Evolutionary conservation across 2,888 invertebrate genomes (phyloP), one percentile per base, ranked within the genome.

Genomic region (Scaptomyza caliginosa): DNA sequence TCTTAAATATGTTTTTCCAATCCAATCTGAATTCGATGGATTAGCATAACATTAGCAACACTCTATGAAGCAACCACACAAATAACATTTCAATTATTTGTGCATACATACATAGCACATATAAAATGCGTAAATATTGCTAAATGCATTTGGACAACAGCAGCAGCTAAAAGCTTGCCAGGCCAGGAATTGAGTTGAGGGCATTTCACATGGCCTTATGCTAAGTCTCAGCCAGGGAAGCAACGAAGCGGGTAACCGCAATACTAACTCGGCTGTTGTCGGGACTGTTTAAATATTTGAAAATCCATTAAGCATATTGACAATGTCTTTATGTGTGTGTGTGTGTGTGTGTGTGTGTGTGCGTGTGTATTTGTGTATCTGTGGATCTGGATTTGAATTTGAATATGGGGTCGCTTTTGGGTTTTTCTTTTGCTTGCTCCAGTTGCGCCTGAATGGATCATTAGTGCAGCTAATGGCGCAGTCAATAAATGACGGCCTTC

Each of bases 271-370:
- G 51, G 43, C 56, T 63, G 52, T 52, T 68, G 54, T 77, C 54
- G 56, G 48, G 57, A 49, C 78, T 86, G 81, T 82, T 77, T 86
- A 84, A 84, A 84, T 84, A 84, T 84, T 86, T 84, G 87, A 86
- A 86, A 86, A 86, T 84, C 84, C 84, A 84, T 84, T 84, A 84
- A 79, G 87, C 85, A 86, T 84, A 86, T 84, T 84, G 87, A 84
- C 84, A 84, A 84, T 79, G 83, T 51, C 77, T 58, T 34, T 57
- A 10, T 56, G 57, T 42, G 13, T 56, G 36, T 48, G n/a, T 76
- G 38, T 49, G n/a, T 57, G 38, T 42, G 55, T 55, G 42, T 64
- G 57, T 71, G 48, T 52, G 55, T 54, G 21, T 30, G 21, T 32
- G 42, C 54, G 32, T 60, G 39, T 24, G 23, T 45, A 21, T 62